phyloP scores from a whole-genome alignment of 2,113 vertebrate genomes.

The Paramormyrops kingsleyae region DNA sequence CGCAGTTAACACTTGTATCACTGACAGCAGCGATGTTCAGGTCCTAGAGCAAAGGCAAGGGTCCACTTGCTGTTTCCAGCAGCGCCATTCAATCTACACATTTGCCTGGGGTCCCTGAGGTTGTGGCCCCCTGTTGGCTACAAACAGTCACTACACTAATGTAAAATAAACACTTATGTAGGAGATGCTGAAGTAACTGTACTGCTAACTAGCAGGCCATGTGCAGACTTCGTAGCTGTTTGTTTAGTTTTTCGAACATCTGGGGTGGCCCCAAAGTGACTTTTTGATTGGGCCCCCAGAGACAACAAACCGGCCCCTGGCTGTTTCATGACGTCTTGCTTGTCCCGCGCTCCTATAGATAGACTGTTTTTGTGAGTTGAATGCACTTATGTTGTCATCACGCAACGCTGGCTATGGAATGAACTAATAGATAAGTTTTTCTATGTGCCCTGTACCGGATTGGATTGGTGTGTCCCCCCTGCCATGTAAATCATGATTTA shows the following conservation, averaged over 20 bases:
- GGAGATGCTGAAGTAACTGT: background rate
- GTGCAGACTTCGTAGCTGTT: background rate
- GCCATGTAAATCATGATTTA: constrained; percentile 8
- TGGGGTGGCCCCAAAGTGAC: background rate
- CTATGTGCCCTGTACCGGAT: background rate
- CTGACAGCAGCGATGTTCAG: background rate
- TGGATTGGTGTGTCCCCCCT: background rate
- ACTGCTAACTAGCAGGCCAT: background rate
- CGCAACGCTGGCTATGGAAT: background rate
- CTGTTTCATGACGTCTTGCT: background rate
- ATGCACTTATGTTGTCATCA: background rate
- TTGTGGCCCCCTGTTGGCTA: background rate
- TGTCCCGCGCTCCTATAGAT: background rate
- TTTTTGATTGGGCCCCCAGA: background rate
- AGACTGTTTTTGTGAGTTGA: background rate
- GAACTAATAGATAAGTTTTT: background rate
- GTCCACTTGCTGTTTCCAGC: background rate
- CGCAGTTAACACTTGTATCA: background rate
- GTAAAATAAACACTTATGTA: background rate
- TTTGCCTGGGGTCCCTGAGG: background rate
- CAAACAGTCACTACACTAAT: background rate
- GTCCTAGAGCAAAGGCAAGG: background rate
- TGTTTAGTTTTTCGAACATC: background rate
- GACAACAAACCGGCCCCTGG: background rate
- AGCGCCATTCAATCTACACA: background rate